Conservation (phyloP, 2,113 vertebrate species). For the Dinomys branickii region DNA sequence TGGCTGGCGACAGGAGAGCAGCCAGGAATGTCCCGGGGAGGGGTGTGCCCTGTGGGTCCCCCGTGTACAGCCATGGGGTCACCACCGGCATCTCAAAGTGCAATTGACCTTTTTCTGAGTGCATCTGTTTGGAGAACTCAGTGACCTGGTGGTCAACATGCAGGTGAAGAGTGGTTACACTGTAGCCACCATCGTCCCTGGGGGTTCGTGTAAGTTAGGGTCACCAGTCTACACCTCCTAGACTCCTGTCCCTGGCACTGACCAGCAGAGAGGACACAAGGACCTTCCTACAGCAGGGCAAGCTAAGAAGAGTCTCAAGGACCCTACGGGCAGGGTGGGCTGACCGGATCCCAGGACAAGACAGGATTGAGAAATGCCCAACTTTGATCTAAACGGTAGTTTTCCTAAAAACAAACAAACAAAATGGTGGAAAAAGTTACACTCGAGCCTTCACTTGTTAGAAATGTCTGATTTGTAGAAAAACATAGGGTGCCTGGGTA, state of each 20-base stretch:
- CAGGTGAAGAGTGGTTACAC: background rate
- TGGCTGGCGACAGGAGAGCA: background rate
- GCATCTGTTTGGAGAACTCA: background rate
- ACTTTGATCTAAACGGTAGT: background rate
- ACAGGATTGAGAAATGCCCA: background rate
- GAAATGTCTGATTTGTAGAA: background rate
- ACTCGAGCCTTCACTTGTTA: background rate
- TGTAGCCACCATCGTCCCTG: background rate
- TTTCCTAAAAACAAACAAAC: background rate
- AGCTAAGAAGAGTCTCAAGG: background rate
- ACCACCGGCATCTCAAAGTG: rapidly evolving
- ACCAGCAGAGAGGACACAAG: rapidly evolving
- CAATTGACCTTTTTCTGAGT: background rate
- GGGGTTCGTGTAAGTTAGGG: background rate
- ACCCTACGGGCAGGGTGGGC: rapidly evolving
- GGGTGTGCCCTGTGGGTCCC: no score
- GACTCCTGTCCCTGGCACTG: background rate
- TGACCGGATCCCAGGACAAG: rapidly evolving
- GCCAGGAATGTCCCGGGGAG: background rate
- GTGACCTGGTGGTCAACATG: background rate
- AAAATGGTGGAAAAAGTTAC: background rate
- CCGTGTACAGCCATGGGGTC: background rate
- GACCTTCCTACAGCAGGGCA: background rate
- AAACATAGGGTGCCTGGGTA: no score
- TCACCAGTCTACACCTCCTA: background rate